These are phyloP conservation scores for Heterohyrax brucei DNA, from an alignment of 2,797 vertebrate species.

Conservation along the genomic window DNA sequence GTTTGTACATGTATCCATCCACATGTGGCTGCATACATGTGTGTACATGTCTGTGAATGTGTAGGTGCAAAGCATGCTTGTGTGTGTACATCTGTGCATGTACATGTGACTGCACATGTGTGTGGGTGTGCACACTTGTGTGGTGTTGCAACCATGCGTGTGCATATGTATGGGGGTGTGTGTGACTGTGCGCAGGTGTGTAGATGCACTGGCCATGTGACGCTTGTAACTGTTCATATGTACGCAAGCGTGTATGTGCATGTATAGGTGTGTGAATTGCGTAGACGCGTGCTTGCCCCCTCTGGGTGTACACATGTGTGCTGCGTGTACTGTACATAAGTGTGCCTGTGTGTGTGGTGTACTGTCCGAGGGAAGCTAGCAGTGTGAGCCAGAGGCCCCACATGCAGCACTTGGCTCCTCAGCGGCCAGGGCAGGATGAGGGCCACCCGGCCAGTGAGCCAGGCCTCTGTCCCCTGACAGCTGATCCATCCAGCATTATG, in stretches of 20 bases:
- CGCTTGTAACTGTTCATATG: too few species aligned
- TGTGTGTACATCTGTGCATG: background rate
- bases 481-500: too few species aligned
- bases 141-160: too few species aligned
- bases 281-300: background rate
- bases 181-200: too few species aligned
- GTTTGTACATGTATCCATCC: too few species aligned
- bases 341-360: background rate
- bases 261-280: background rate
- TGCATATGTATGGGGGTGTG: too few species aligned
- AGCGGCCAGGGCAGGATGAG: fast-evolving
- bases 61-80: too few species aligned
- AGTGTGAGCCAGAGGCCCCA: background rate
- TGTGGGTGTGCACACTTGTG: background rate
- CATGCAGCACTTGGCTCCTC: background rate
- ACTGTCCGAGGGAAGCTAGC: background rate
- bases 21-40: too few species aligned
- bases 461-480: too few species aligned
- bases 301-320: slow-evolving; percentile 32
- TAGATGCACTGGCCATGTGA: too few species aligned
- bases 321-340: background rate
- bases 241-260: background rate
- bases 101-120: fast-evolving
- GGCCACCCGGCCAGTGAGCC: background rate
- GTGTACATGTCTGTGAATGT: too few species aligned